Conservation (phyloP, 2,888 invertebrate species). For the Celastrina argiolus region DNA sequence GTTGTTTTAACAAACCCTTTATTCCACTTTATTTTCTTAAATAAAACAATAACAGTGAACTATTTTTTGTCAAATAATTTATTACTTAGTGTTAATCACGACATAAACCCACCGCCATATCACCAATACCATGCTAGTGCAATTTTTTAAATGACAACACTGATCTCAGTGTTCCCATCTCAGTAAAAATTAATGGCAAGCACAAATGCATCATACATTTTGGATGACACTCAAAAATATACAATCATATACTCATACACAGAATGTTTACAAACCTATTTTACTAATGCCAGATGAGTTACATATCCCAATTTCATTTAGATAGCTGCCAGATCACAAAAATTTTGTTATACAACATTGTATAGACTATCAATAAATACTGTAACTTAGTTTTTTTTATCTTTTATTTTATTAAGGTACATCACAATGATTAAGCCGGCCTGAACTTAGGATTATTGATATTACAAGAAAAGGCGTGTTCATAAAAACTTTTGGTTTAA, state of each 20-base stretch:
- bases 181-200: conserved; percentile 25
- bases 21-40: too few species aligned
- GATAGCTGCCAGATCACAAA: too few species aligned
- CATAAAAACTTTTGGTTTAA: too few species aligned
- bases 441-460: too few species aligned
- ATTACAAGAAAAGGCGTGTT: too few species aligned
- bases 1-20: too few species aligned
- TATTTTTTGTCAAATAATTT: neutral
- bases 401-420: too few species aligned
- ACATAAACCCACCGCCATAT: conserved; percentile 74
- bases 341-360: too few species aligned
- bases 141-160: conserved; percentile 29
- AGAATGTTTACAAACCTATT: neutral
- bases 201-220: conserved; percentile 18
- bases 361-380: too few species aligned
- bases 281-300: neutral
- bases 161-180: conserved; percentile 13
- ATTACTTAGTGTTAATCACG: conserved; percentile 62
- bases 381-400: too few species aligned
- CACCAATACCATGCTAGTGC: conserved; percentile 62
- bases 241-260: conserved; percentile 3
- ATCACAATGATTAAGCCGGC: too few species aligned
- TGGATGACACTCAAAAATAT: neutral
- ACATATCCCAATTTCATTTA: neutral
- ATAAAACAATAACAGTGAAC: neutral